Base-by-base conservation (phyloP, 1,140 invertebrate genomes). In the Danaus melanippus region DNA sequence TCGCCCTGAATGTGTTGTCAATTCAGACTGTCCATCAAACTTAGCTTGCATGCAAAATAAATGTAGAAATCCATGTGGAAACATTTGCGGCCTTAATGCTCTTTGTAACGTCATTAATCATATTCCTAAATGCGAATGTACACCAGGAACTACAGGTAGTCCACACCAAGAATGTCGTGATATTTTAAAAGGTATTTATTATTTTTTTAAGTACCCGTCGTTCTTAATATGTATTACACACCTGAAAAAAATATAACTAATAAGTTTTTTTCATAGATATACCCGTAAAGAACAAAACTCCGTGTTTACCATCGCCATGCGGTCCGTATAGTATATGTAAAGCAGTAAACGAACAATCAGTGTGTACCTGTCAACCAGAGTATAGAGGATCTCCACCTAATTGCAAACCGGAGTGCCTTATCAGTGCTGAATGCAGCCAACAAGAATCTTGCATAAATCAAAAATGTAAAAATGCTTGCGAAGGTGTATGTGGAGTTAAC, bases 281-380 rank as follows among this genome's bases (percentile, higher is more conserved):
- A n/a, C 53, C 77, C 60, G 61, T 61, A 43, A 57, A 64, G 11
- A 75, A 71, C 21, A 74, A 46, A 57, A 88, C 93, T 72, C 93
- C 92, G 2, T 95, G 94, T 73, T 83, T 88, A 53, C 93, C 93
- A 44, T 93, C 92, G 12, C 93, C 93, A 4, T 96, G 94, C 78
- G 95, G 95, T 17, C 89, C 92, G 12, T 90, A 94, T 71, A 91
- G 91, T 69, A 81, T 91, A 62, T 94, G 93, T 78, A 89, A 91
- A 66, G 89, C 91, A 66, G 89, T 88, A 32, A 91, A 92, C 66
- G 84, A 87, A 45, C 89, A 92, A 79, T 90, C 92, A 5, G 90
- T 92, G 3, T 95, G 93, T 73, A 90, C 89, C n/a, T 92, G 91
- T 72, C 71, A 86, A 44, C 63, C 79, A 8, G 88, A 87, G 53